These are phyloP conservation scores for Loris lydekkerianus DNA, from an alignment of 2,797 vertebrate genomes.

Conservation along the genomic window DNA sequence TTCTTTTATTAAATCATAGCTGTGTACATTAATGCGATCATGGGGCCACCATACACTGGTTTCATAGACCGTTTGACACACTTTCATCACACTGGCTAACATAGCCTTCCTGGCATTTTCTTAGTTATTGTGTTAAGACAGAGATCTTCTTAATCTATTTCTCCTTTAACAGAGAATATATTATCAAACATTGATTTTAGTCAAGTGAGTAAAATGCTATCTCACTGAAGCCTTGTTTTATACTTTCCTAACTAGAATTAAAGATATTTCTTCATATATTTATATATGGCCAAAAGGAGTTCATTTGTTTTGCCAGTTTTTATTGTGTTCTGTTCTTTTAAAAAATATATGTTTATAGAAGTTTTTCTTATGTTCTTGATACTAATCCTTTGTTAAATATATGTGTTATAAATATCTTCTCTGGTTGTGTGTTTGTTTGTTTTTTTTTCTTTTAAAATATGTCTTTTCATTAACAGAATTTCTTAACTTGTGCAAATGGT, in stretches of 20 bases:
- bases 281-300: neutral
- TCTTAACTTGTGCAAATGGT: neutral
- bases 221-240: neutral
- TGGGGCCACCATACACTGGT: too few relatives aligned
- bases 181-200: neutral
- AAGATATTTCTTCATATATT: neutral
- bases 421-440: neutral
- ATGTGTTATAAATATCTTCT: neutral
- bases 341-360: neutral
- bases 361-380: neutral
- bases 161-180: neutral
- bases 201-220: neutral
- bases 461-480: slow-evolving; percentile 5
- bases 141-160: neutral
- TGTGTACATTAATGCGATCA: too few relatives aligned
- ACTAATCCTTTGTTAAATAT: neutral
- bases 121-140: too few relatives aligned
- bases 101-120: too few relatives aligned
- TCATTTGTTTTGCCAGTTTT: neutral
- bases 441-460: neutral
- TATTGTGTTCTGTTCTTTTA: neutral
- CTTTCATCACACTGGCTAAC: too few relatives aligned
- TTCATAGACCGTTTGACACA: too few relatives aligned
- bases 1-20: too few relatives aligned
- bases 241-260: neutral